Percentiles rank a stretch among this genome's conserved stretches.
phyloP scores from a whole-genome alignment of 2,888 invertebrate species.

The Acheta domesticus region DNA sequence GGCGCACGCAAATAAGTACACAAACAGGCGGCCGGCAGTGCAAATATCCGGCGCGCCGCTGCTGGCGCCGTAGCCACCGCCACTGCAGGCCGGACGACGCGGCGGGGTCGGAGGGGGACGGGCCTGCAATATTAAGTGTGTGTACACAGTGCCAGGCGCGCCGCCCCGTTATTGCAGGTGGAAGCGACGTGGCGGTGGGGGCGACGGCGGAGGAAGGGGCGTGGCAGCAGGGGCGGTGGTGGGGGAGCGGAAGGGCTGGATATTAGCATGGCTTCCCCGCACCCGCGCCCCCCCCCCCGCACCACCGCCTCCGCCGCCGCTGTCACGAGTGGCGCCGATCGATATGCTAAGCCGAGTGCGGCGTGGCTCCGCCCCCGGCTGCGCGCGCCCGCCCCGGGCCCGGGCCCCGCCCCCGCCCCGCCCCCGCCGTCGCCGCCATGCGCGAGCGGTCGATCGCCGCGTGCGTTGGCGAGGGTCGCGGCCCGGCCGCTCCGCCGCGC shows the following conservation, averaged over 20 bases:
- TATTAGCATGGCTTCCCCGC: not conserved
- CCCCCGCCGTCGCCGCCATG: not conserved
- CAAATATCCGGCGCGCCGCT: not conserved
- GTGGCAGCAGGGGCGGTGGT: not conserved
- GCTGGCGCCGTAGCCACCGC: not conserved
- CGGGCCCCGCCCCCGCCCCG: not conserved
- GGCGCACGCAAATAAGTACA: not conserved
- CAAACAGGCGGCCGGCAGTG: not conserved
- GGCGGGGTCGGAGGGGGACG: not conserved
- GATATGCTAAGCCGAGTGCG: not conserved
- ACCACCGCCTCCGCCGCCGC: not conserved
- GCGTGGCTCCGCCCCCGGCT: not conserved
- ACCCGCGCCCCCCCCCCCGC: not conserved
- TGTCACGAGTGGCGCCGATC: not conserved
- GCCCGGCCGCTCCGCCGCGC: too few relatives aligned
- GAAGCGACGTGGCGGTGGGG: not conserved
- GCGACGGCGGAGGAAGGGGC: not conserved
- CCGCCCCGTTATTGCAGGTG: slow-evolving; percentile 10
- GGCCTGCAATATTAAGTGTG: slow-evolving; percentile 9
- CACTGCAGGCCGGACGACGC: not conserved
- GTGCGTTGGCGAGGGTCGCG: too few relatives aligned
- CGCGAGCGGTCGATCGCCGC: too few relatives aligned
- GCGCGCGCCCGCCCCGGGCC: not conserved
- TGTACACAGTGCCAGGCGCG: not conserved
- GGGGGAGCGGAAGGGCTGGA: slow-evolving; percentile 5